Evolutionary conservation across 92 coral and sea anemone species (phyloP).

Genomic region (Meandrina meandrites): DNA sequence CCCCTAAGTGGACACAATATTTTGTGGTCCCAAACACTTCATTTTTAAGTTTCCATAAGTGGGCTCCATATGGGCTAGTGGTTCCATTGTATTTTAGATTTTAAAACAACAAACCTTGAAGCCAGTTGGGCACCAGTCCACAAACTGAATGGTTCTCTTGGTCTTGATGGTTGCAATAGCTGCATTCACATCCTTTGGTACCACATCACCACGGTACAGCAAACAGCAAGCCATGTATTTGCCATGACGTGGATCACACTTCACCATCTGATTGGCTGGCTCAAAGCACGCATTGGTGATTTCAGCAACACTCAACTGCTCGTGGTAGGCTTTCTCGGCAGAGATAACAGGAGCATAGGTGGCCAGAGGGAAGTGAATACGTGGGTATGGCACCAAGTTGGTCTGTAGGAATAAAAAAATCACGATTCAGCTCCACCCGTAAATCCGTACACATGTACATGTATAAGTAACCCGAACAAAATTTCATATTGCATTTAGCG

Average conservation of each 20-base stretch:
- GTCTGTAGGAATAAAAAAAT: too few relatives aligned
- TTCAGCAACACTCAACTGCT: constrained; percentile 75
- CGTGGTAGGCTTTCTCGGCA: constrained; percentile 86
- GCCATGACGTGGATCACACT: constrained; percentile 88
- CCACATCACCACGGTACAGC: constrained; percentile 91
- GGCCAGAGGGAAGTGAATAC: constrained; percentile 90
- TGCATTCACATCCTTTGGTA: constrained; percentile 88
- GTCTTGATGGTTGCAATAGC: constrained; percentile 86
- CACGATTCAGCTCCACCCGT: too few relatives aligned
- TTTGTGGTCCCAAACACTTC: too few relatives aligned
- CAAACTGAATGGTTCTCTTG: constrained; percentile 86
- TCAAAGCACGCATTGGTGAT: constrained; percentile 84
- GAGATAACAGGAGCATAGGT: constrained; percentile 88
- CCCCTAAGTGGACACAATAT: too few relatives aligned
- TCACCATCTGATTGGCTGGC: constrained; percentile 87
- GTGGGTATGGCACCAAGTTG: constrained; percentile 93
- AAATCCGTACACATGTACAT: too few relatives aligned
- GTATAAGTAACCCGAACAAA: too few relatives aligned
- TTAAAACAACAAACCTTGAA: constrained; percentile 68
- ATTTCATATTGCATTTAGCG: too few relatives aligned
- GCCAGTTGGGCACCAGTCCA: constrained; percentile 89
- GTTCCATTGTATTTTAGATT: too few relatives aligned
- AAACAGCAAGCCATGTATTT: constrained; percentile 91
- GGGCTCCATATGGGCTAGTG: too few relatives aligned
- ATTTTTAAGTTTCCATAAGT: too few relatives aligned